These are phyloP conservation scores for Coptotermes formosanus DNA, from an alignment of 1,140 invertebrate genomes.

Conservation along the genomic window DNA sequence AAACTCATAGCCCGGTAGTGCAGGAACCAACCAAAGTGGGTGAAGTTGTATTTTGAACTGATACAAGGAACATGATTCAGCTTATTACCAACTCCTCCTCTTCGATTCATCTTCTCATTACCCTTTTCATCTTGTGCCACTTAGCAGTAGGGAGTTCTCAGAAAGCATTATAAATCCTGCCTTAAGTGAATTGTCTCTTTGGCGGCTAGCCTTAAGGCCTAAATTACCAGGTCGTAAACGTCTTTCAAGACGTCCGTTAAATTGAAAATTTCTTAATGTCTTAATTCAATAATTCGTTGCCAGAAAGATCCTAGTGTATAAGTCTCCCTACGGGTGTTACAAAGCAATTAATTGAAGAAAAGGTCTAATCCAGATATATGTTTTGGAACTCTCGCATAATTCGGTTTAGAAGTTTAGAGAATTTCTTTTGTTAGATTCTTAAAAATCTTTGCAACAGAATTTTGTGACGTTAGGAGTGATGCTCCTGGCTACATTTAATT, in stretches of 20 bases:
- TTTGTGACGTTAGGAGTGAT: background rate
- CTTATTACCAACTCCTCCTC: background rate
- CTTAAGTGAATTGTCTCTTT: background rate
- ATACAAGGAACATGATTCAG: slow-evolving; percentile 9
- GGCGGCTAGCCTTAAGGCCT: background rate
- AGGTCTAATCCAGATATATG: background rate
- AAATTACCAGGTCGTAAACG: background rate
- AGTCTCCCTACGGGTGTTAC: background rate
- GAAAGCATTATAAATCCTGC: background rate
- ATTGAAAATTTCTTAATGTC: slow-evolving; percentile 18
- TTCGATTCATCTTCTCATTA: background rate
- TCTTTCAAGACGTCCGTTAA: slow-evolving; percentile 3
- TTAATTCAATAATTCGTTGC: background rate
- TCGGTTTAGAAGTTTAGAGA: background rate
- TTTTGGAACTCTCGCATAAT: background rate
- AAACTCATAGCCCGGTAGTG: background rate
- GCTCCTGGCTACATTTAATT: background rate
- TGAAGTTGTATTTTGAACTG: background rate
- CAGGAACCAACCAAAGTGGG: background rate
- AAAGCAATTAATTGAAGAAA: background rate
- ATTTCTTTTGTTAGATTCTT: background rate
- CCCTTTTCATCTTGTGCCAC: background rate
- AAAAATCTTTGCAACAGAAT: background rate
- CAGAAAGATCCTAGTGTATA: background rate
- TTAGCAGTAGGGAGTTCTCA: background rate